Base-by-base conservation (phyloP, 2,888 invertebrate species). In the Carabus problematicus region DNA sequence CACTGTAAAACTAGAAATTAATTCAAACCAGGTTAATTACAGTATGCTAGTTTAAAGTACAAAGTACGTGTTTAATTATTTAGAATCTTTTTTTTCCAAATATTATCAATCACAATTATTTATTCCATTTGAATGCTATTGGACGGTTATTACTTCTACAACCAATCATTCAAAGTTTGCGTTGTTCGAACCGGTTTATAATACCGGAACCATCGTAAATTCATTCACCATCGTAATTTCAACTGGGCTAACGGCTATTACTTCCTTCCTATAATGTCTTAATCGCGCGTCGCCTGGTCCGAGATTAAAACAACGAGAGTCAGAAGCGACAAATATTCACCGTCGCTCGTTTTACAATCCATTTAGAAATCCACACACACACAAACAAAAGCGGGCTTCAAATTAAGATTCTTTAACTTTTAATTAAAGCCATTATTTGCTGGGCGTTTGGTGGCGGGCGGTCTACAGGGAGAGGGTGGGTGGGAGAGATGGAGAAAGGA, bases 361-460 rank as follows among this genome's bases (percentile, higher is more conserved):
- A 76, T 77, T 77, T 75, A 76, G 76, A 75, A n/a, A 64, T 64
- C 64, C 64, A 63, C 74, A 74, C 73, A 74, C 72, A 73, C 70
- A 74, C 76, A 77, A 77, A 78, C 76, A 76, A 78, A 78, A 77
- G 76, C 64, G 74, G 73, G 74, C 75, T 75, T 77, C 75, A 75
- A 76, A 77, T 77, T 76, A 77, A 77, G 77, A 77, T 78, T 79
- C 77, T 78, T 78, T 75, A 76, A 79, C 76, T 77, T 79, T 78
- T 79, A 79, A 79, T 79, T 79, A 79, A 79, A 78, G 73, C 74
- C 76, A 74, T 77, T 77, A 78, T 77, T 77, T 78, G 74, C 76
- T 76, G 75, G 73, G 54, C 54, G n/a, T n/a, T n/a, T n/a, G n/a
- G n/a, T n/a, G n/a, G n/a, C n/a, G n/a, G n/a, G n/a, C n/a, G n/a